Conservation (phyloP, 2,888 invertebrate genomes). For the Drosophila algonquin region DNA sequence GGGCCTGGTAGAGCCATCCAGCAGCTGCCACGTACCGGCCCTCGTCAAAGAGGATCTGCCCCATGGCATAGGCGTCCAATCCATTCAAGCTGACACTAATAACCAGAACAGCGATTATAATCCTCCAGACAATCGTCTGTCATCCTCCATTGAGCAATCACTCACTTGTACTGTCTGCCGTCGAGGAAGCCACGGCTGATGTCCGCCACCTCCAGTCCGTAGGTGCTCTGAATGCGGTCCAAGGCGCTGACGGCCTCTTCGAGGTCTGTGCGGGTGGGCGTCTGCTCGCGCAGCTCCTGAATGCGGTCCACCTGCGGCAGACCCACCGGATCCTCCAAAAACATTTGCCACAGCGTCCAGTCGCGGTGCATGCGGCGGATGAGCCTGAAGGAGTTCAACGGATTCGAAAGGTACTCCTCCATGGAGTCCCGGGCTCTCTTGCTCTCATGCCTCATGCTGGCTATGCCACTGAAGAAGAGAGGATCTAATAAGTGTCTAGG, state of each 20-base stretch:
- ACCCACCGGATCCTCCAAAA: conserved; percentile 66
- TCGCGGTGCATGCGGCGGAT: conserved; percentile 78
- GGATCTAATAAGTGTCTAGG: not conserved
- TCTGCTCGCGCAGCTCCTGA: conserved; percentile 34
- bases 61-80: conserved; percentile 74
- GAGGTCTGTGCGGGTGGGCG: conserved; percentile 94
- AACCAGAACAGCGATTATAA: not conserved
- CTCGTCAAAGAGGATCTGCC: conserved; percentile 59
- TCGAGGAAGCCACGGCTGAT: conserved; percentile 92
- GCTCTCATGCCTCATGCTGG: conserved; percentile 63
- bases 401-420: conserved; percentile 75
- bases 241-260: conserved; percentile 96
- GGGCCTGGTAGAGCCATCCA: conserved; percentile 68
- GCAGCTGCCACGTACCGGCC: conserved; percentile 52
- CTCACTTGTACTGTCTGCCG: conserved; percentile 90
- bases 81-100: conserved; percentile 67
- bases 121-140: not conserved
- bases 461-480: conserved; percentile 53
- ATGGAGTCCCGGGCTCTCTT: conserved; percentile 48
- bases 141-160: not conserved
- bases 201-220: conserved; percentile 91
- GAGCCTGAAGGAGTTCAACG: conserved; percentile 73
- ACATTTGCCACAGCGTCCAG: conserved; percentile 75
- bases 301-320: conserved; percentile 50
- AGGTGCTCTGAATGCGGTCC: conserved; percentile 95